Evolutionary conservation across 2,113 vertebrate genomes (phyloP), one percentile per base, ranked within the genome.

Genomic region (Abramis brama): DNA sequence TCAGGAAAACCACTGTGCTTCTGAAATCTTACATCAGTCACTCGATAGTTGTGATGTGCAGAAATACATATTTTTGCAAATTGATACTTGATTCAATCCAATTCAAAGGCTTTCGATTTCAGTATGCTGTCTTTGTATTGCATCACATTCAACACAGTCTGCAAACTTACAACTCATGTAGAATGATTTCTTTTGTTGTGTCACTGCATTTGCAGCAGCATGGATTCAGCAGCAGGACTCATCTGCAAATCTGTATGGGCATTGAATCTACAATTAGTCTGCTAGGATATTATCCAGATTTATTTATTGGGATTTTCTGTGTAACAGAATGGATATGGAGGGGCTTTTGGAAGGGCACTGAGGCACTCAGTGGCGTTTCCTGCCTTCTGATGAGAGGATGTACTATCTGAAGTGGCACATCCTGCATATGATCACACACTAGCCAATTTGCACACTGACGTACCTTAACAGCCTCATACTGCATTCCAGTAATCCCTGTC

Each of bases 401-500:
- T 85, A 86, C 86, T 90, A 88, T 87, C 84, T 79, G 83, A 88
- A 91, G 84, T 88, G 90, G 92, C 88, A 93, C 88, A 89, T 93
- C 90, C 92, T 93, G 91, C 84, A 85, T 82, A 4, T 25, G 33
- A 80, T 89, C 64, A 82, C 85, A 86, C 68, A 30, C 71, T 80
- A 81, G 55, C 7, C 36, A 17, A 25, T 81, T 82, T 71, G 76
- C n/a, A 8, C 86, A 64, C 27, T 62, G 17, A 77, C 1, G 55
- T 62, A 79, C 62, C 77, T 78, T 55, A 19, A 19, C 45, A 70
- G 71, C 71, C 55, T 71, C 23, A 36, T 4, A 47, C 25, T 27
- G 62, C 50, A n/a, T 90, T 90, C 86, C 86, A 86, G 84, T 89
- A 83, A 90, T 17, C 7, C 9, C 36, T 79, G 30, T 74, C 11